Base-by-base conservation (phyloP, 1,140 invertebrate species). In the Linepithema humile region DNA sequence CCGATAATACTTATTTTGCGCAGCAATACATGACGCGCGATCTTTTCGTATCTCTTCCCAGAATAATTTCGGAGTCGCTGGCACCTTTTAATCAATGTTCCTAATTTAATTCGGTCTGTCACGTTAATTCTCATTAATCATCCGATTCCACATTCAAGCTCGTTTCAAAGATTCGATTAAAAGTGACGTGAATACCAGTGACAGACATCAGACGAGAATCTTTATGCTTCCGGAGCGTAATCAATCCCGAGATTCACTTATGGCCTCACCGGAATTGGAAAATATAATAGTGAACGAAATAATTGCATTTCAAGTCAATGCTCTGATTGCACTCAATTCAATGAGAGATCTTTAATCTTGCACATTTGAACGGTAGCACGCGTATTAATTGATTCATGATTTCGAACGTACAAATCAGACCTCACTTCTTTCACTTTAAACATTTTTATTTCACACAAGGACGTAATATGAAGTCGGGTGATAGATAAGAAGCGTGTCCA, bases 71-170 rank as follows among this genome's bases (percentile, higher is more conserved):
- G 55, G 32, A 77, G 35, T 84, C 78, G 59, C 67, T 60, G 45
- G 55, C 75, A 82, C 15, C 43, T 73, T 57, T 72, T 82, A 85
- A 87, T 86, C 70, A 35, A 53, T 67, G 85, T 35, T 65, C 43
- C 26, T 85, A 83, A 89, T 85, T 60, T 55, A 72, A 89, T 89
- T 74, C n/a, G 23, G 20, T 40, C 32, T 78, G 86, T 85, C 87
- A 83, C 45, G 67, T 88, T 70, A 82, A 83, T 85, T 88, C 87
- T 82, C 80, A 88, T 88, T 88, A 88, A 89, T 89, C 72, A 82
- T 59, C 64, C 55, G 57, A 85, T 88, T 67, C 29, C 38, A 84
- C 60, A 85, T 74, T 85, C 67, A 65, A 82, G 32, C 70, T 53
- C 26, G 50, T 35, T 72, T 57, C 7, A 77, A 64, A 73, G 67